These are phyloP conservation scores for Drosophila erecta DNA, from an alignment of 1,140 invertebrate species.

Conservation along the genomic window DNA sequence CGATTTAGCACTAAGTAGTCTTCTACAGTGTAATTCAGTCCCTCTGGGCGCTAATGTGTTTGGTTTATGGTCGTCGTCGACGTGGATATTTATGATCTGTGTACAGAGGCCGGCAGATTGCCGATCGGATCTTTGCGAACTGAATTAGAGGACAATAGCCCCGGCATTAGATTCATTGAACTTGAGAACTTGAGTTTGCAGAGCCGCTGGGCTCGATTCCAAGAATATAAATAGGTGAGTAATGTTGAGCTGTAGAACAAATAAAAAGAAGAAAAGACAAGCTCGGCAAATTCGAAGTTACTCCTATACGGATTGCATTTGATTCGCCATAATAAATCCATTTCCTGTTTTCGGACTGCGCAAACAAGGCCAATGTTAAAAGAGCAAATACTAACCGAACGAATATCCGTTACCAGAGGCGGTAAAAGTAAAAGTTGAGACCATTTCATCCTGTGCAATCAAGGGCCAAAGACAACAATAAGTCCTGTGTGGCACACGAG, in stretches of 20 bases:
- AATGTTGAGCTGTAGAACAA: too few relatives aligned
- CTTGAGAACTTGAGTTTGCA: slow-evolving; percentile 31
- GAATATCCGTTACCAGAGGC: slow-evolving; percentile 63
- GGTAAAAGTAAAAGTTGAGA: slow-evolving; percentile 8
- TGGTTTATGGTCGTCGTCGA: slow-evolving; percentile 50
- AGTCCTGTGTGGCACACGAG: slow-evolving; percentile 57
- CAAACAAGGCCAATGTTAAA: slow-evolving; percentile 37
- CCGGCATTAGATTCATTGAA: slow-evolving; percentile 41
- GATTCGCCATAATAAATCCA: slow-evolving; percentile 24
- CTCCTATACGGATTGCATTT: not conserved
- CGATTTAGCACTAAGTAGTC: slow-evolving; percentile 61
- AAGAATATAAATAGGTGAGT: too few relatives aligned
- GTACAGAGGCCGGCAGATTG: slow-evolving; percentile 13
- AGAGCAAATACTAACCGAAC: slow-evolving; percentile 63
- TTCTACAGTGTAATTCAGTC: slow-evolving; percentile 10
- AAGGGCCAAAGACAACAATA: slow-evolving; percentile 58
- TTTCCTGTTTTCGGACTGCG: slow-evolving; percentile 30
- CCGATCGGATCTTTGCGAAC: slow-evolving; percentile 39
- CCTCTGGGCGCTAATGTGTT: slow-evolving; percentile 55
- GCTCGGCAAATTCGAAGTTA: too few relatives aligned
- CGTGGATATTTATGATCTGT: slow-evolving; percentile 38
- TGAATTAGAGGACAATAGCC: slow-evolving; percentile 37
- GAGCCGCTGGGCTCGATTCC: slow-evolving; percentile 10
- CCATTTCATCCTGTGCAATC: slow-evolving; percentile 44
- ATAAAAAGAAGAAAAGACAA: too few relatives aligned